Evolutionary conservation across 2,113 vertebrate species (phyloP), one percentile per base, ranked within the genome.

Genomic region (Anser cygnoides): DNA sequence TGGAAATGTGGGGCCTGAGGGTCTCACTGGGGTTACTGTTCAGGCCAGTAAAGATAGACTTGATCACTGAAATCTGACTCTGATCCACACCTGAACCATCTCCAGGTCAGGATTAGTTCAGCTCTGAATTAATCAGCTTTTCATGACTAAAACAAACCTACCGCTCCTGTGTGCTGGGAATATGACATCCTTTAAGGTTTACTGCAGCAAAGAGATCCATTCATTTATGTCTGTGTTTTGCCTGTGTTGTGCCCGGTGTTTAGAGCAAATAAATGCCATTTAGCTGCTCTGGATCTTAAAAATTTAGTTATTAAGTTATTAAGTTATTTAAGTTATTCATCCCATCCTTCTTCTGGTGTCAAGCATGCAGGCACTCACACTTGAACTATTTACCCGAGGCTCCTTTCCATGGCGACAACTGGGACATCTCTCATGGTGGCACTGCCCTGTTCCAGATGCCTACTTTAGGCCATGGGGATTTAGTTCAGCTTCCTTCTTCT

Each of bases 161-260:
- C 50, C 6, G 5, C 4, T 77, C 6, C 65, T 21, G 6, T 15
- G 14, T 39, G 5, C 55, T 74, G 68, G 41, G 31, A 78, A 71
- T 49, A 13, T 44, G 61, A 5, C 5, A 11, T 63, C 13, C 57
- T 67, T 16, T 57, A 29, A 75, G 10, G 10, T 55, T 90, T 72
- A 18, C 11, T 18, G 43, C 26, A 66, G 55, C 2, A 67, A 67
- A 71, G 39, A 0, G 0, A n/a, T 74, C 8, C 39, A 0, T 29
- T 57, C 0, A 26, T 66, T 84, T 62, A 44, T 67, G 20, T 54
- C 37, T 77, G 26, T 70, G 13, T 14, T 76, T 82, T 81, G 29
- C 18, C 44, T 54, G 35, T 29, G 7, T 25, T 76, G 25, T 88
- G 39, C 58, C 46, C 41, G 28, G 25, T 62, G 31, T 16, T 57